Evolutionary conservation across 2,797 vertebrate genomes (phyloP).

Genomic region (Acrossocheilus wenchowensis): DNA sequence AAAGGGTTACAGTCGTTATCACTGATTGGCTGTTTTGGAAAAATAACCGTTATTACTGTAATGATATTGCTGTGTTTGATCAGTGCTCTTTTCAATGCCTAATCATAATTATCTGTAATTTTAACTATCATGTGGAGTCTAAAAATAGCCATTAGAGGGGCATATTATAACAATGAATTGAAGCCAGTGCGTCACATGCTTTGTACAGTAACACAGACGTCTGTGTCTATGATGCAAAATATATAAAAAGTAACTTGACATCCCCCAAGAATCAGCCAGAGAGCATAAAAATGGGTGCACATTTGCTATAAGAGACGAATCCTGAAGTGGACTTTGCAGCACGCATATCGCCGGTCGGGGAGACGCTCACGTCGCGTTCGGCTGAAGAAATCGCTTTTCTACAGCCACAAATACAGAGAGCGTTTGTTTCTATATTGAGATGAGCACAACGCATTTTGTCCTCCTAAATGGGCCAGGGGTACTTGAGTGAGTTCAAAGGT

Average conservation of each 20-base stretch:
- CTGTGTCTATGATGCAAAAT: background rate
- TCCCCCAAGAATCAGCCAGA: background rate
- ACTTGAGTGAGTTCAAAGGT: slow-evolving; percentile 81
- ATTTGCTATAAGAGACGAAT: background rate
- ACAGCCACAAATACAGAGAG: slow-evolving; percentile 55
- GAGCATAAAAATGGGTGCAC: background rate
- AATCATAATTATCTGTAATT: slow-evolving; percentile 41
- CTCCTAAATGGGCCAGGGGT: slow-evolving; percentile 75
- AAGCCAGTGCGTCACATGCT: background rate
- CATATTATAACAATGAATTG: background rate
- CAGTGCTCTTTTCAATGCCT: slow-evolving; percentile 35
- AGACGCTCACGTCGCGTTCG: slow-evolving; percentile 29
- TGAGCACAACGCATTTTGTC: slow-evolving; percentile 75
- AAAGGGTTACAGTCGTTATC: slow-evolving; percentile 45
- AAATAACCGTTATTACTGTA: slow-evolving; percentile 46
- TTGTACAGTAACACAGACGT: background rate
- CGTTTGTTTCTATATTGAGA: slow-evolving; percentile 74
- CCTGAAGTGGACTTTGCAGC: background rate
- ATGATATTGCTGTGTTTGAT: slow-evolving; percentile 47
- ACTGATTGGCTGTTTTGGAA: slow-evolving; percentile 46
- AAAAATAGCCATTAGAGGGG: slow-evolving; percentile 28
- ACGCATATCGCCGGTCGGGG: background rate
- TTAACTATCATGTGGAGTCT: slow-evolving; percentile 16
- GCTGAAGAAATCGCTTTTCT: slow-evolving; percentile 51
- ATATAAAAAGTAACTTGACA: background rate